Evolutionary conservation across 2,797 vertebrate species (phyloP).

Genomic region (Lutjanus campechanus): DNA sequence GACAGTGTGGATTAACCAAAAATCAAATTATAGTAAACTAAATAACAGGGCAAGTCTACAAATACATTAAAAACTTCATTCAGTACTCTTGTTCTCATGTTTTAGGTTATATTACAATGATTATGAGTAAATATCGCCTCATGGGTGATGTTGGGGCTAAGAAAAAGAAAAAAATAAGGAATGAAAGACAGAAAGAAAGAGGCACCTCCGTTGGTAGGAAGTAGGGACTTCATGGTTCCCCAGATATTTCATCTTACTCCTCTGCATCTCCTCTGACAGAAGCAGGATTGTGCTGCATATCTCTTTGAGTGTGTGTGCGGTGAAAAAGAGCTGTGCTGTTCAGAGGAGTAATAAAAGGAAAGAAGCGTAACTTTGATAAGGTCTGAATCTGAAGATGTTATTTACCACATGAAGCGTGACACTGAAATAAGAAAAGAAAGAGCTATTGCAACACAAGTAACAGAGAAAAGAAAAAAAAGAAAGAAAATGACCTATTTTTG

Average conservation of each 20-base stretch:
- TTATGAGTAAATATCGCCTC: constrained; percentile 17
- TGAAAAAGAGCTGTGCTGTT: constrained; percentile 36
- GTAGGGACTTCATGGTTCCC: constrained; percentile 37
- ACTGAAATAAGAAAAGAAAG: constrained; percentile 28
- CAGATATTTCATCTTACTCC: constrained; percentile 49
- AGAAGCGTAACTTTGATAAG: constrained; percentile 39
- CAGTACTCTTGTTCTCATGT: background rate
- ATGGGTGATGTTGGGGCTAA: constrained; percentile 14
- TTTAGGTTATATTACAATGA: too few relatives aligned
- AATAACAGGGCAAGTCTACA: background rate
- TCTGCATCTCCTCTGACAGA: constrained; percentile 54
- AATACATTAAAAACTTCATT: background rate
- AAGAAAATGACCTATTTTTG: background rate
- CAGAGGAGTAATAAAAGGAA: constrained; percentile 50
- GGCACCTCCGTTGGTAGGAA: background rate
- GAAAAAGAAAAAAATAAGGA: constrained; percentile 20
- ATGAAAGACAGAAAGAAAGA: constrained; percentile 25
- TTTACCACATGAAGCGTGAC: constrained; percentile 36
- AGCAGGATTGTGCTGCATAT: constrained; percentile 42
- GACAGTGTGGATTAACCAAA: background rate
- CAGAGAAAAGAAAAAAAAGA: background rate
- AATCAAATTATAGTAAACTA: constrained; percentile 5
- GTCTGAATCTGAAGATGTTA: constrained; percentile 38
- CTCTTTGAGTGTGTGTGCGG: constrained; percentile 39
- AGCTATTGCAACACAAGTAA: background rate